A percentile compares a stretch with the other conserved stretches of the same genome.
Conservation (phyloP, 2,113 vertebrate species). For the Petaurus breviceps region DNA sequence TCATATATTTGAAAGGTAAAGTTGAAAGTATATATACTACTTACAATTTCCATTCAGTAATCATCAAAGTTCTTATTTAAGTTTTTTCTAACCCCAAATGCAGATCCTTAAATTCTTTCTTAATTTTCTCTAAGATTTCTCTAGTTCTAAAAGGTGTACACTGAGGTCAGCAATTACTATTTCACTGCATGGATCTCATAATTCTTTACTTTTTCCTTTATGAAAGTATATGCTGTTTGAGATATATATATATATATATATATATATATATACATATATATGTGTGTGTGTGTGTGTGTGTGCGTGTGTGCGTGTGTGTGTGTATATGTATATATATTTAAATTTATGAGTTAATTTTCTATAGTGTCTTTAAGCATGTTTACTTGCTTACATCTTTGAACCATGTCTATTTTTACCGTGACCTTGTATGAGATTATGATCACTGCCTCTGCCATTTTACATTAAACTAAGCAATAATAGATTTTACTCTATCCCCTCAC, state of each 20-base stretch:
- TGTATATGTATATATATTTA: neutral
- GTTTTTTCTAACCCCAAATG: fast-evolving
- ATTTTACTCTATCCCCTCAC: neutral
- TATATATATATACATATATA: no score
- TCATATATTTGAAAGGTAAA: neutral
- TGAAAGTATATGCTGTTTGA: neutral
- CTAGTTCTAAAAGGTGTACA: neutral
- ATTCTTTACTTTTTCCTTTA: neutral
- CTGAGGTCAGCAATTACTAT: neutral
- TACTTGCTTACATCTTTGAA: neutral
- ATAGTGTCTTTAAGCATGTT: neutral
- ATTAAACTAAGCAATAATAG: neutral
- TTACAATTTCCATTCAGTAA: neutral
- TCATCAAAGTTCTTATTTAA: neutral
- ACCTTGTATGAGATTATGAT: neutral
- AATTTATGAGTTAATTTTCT: neutral
- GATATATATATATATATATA: no score
- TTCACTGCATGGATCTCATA: neutral
- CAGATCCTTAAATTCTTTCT: neutral
- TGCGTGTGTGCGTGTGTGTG: no score
- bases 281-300: no score
- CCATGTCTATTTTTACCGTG: neutral
- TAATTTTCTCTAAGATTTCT: neutral
- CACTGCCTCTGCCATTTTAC: neutral
- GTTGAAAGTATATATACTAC: neutral